Evolutionary conservation across 2,888 invertebrate species (phyloP).

Genomic region (Eupithecia inturbata): DNA sequence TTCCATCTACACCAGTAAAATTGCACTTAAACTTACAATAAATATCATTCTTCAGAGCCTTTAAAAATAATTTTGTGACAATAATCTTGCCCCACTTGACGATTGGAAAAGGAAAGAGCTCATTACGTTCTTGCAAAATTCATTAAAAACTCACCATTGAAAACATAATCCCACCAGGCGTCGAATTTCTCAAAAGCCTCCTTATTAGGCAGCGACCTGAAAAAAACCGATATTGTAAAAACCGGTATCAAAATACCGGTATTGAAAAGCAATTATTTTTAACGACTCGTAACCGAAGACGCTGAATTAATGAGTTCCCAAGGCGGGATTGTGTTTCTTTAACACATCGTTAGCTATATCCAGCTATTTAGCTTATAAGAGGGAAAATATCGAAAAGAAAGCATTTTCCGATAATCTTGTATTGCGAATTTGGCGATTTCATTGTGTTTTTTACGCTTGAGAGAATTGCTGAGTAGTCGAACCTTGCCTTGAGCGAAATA

Average conservation of each 20-base stretch:
- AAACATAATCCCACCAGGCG: constrained; percentile 40
- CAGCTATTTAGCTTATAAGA: constrained; percentile 15
- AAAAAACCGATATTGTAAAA: constrained; percentile 45
- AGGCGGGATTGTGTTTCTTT: constrained; percentile 32
- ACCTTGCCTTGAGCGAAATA: constrained; percentile 3
- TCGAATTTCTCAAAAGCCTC: constrained; percentile 38
- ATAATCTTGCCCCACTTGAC: neutral
- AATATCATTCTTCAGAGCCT: neutral
- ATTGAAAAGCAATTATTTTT: constrained; percentile 64
- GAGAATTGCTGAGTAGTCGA: neutral
- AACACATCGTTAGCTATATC: constrained; percentile 26
- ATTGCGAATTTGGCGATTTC: constrained; percentile 4
- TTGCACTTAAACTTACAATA: neutral
- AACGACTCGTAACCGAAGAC: constrained; percentile 59
- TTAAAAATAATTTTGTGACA: neutral
- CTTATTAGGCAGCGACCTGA: constrained; percentile 54
- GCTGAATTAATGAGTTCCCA: constrained; percentile 35
- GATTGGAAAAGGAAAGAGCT: constrained; percentile 4
- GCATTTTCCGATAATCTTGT: constrained; percentile 6
- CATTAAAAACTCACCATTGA: constrained; percentile 42
- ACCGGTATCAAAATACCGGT: constrained; percentile 26
- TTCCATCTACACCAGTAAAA: no score
- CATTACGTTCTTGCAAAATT: constrained; percentile 9
- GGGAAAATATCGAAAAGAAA: constrained; percentile 4
- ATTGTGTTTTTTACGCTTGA: constrained; percentile 7